Base-by-base conservation (phyloP, 2,113 vertebrate genomes). In the Ceyx melanurus region DNA sequence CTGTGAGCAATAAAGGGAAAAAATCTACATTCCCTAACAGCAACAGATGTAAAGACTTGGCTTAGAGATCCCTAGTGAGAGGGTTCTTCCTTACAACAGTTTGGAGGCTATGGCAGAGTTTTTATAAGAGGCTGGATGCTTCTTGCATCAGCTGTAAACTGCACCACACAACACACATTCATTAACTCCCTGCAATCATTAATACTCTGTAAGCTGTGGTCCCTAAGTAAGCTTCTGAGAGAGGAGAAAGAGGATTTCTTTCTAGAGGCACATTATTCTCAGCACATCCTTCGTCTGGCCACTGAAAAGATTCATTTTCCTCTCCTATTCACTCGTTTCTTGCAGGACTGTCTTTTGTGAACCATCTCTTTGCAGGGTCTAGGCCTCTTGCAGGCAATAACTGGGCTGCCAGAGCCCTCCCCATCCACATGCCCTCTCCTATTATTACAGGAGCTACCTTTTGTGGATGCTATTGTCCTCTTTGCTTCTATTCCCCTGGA, bases 301-400 rank as follows among this genome's bases (percentile, higher is more conserved):
- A 60, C 40, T 89, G 70, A 89, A 90, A 94, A 88, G 56, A 86
- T 76, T 91, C 10, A n/a, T 92, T 93, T 94, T 74, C 29, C 60
- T 62, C 73, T 78, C 37, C 66, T 88, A 42, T 93, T 90, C 57
- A 7, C 12, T 60, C 40, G 56, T 75, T 71, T 6, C 45, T 84
- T 88, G 33, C 48, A 92, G 42, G 81, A 23, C 31, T 66, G 48
- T 67, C 77, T 94, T 95, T 95, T 88, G 86, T 79, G 70, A 64
- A 51, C 10, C 12, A 11, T 4, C 23, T 89, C 20, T 78, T 87
- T 64, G 56, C 58, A 60, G 42, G 50, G 62, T 43, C 46, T 61
- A 20, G 48, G 67, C 22, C 26, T 89, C 82, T 91, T 72, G 89
- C 56, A 25, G 57, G 37, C 5, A 2, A 85, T 92, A 93, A 80